A percentile compares a stretch with the other conserved stretches of the same genome.
Evolutionary conservation across 2,888 invertebrate genomes (phyloP).

Genomic region (Venustoraphidia nigricollis): DNA sequence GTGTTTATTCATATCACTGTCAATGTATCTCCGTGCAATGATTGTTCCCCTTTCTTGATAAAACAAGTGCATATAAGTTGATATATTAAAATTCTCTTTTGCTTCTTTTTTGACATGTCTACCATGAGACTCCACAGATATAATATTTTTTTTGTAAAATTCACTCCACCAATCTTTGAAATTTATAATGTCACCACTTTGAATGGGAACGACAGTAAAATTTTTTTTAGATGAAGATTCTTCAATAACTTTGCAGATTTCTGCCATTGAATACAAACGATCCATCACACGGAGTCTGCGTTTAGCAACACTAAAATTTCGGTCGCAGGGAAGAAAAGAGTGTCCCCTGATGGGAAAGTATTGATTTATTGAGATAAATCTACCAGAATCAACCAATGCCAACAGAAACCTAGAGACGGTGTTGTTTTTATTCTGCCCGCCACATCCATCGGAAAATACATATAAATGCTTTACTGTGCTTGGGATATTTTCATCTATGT

Average conservation of each 20-base stretch:
- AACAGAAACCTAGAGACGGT: slow-evolving; percentile 1
- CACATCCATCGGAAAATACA: slow-evolving; percentile 7
- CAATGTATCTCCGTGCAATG: slow-evolving; percentile 3
- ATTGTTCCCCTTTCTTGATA: slow-evolving; percentile 2
- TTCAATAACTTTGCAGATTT: no score
- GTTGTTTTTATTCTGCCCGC: slow-evolving; percentile 6
- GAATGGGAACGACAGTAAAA: slow-evolving; percentile 8
- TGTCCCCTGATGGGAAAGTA: slow-evolving; percentile 6
- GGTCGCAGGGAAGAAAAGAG: slow-evolving; percentile 4
- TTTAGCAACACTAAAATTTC: neutral
- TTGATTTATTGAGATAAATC: slow-evolving; percentile 5
- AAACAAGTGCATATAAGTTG: slow-evolving; percentile 7
- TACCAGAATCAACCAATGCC: slow-evolving; percentile 1
- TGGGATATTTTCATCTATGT: slow-evolving; percentile 3
- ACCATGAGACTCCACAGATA: slow-evolving; percentile 5
- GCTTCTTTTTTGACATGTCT: slow-evolving; percentile 3
- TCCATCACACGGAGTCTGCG: no score
- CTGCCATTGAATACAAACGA: no score
- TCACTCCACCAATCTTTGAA: slow-evolving; percentile 10
- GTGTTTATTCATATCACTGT: neutral
- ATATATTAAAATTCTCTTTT: slow-evolving; percentile 7
- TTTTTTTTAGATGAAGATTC: neutral
- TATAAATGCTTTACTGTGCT: slow-evolving; percentile 8
- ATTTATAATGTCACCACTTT: slow-evolving; percentile 8
- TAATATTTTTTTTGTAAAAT: slow-evolving; percentile 10